Evolutionary conservation across 1,140 invertebrate species (phyloP).

Genomic region (Hirudo medicinalis): DNA sequence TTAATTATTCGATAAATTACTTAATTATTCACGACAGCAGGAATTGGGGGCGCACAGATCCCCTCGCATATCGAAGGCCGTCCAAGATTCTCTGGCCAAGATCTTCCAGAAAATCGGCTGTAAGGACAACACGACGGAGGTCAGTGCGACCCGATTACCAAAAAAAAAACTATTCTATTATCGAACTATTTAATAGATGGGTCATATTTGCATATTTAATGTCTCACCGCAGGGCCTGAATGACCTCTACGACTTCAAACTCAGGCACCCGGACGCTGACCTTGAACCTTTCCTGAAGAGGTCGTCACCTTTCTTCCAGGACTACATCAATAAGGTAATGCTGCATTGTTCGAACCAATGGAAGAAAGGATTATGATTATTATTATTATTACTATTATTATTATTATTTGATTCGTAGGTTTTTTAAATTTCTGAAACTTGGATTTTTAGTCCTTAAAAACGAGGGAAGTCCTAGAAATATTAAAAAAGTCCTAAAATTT

Average conservation of each 20-base stretch:
- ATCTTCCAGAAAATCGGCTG: constrained; percentile 84
- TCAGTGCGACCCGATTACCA: constrained; percentile 28
- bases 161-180: too few species aligned
- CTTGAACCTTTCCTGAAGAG: constrained; percentile 76
- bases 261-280: constrained; percentile 75
- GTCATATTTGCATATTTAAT: neutral
- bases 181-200: neutral
- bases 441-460: too few species aligned
- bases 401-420: too few species aligned
- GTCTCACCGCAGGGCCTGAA: constrained; percentile 52
- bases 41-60: constrained; percentile 18
- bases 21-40: neutral
- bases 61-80: constrained; percentile 50
- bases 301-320: constrained; percentile 77
- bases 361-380: neutral
- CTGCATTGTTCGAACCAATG: constrained; percentile 56
- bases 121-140: constrained; percentile 70
- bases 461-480: too few species aligned
- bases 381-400: neutral
- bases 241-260: constrained; percentile 76
- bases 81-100: constrained; percentile 68
- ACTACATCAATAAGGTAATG: constrained; percentile 59
- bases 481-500: too few species aligned
- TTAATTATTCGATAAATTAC: too few species aligned
- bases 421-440: too few species aligned